Conservation (phyloP, 1,140 invertebrate genomes). For the Drusus annulatus region DNA sequence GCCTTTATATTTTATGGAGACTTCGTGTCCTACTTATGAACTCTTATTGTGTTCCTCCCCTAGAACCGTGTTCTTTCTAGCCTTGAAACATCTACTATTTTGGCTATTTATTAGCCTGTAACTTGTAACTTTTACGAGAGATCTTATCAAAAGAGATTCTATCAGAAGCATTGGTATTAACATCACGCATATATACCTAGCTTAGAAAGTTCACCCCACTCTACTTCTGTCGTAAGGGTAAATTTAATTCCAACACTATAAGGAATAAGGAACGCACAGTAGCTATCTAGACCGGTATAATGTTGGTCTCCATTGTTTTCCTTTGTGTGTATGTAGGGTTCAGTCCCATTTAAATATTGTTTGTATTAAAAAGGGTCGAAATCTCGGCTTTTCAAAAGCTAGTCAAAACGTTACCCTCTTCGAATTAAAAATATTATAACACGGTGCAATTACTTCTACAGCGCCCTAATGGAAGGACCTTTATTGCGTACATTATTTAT, state of each 20-base stretch:
- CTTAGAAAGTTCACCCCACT: not conserved
- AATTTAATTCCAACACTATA: no score
- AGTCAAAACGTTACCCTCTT: constrained; percentile 13
- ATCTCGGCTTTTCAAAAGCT: constrained; percentile 20
- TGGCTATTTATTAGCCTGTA: not conserved
- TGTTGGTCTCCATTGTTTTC: no score
- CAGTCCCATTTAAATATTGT: constrained; percentile 14
- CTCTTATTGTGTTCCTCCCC: constrained; percentile 17
- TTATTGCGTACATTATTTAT: constrained; percentile 32
- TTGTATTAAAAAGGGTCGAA: constrained; percentile 28
- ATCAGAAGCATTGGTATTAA: not conserved
- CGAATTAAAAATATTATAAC: constrained; percentile 32
- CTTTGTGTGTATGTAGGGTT: not conserved
- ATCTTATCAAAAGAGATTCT: constrained; percentile 11
- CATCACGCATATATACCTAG: constrained; percentile 2
- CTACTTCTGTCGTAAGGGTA: not conserved
- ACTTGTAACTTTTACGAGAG: constrained; percentile 1
- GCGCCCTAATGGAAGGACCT: constrained; percentile 18
- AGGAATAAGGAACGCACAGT: no score
- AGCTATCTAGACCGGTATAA: no score
- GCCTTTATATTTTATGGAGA: constrained; percentile 20
- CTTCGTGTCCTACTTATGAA: constrained; percentile 27
- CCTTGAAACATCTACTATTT: constrained; percentile 2
- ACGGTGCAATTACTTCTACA: constrained; percentile 3
- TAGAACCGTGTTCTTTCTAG: not conserved